Conservation (phyloP, 2,113 vertebrate genomes). For the Gymnorhina tibicen region DNA sequence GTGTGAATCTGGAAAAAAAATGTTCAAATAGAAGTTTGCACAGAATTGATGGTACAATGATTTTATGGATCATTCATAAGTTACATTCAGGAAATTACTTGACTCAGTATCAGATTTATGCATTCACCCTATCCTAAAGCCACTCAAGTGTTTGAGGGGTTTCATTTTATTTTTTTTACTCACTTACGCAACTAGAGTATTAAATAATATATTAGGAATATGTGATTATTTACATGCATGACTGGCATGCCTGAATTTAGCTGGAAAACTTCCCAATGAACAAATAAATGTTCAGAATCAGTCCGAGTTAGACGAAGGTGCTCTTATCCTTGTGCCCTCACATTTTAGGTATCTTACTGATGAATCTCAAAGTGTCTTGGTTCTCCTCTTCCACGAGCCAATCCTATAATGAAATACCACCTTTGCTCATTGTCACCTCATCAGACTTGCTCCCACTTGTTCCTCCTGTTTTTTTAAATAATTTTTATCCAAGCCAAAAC, state of each 20-base stretch:
- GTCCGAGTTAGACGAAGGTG: rapidly evolving
- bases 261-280: background rate
- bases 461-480: background rate
- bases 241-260: background rate
- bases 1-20: background rate
- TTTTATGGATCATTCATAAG: background rate
- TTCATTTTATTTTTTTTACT: background rate
- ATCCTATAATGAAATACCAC: background rate
- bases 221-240: background rate
- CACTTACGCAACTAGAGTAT: rapidly evolving
- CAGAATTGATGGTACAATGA: background rate
- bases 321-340: background rate
- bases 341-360: background rate
- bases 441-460: background rate
- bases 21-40: background rate
- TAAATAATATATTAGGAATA: background rate
- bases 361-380: background rate
- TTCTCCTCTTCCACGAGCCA: background rate
- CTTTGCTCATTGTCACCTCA: background rate
- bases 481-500: background rate
- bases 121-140: background rate
- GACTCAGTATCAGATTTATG: background rate
- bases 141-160: rapidly evolving
- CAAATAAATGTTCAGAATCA: background rate
- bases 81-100: background rate